Evolutionary conservation across 2,888 invertebrate species (phyloP).

Genomic region (Lasioglossum morio): DNA sequence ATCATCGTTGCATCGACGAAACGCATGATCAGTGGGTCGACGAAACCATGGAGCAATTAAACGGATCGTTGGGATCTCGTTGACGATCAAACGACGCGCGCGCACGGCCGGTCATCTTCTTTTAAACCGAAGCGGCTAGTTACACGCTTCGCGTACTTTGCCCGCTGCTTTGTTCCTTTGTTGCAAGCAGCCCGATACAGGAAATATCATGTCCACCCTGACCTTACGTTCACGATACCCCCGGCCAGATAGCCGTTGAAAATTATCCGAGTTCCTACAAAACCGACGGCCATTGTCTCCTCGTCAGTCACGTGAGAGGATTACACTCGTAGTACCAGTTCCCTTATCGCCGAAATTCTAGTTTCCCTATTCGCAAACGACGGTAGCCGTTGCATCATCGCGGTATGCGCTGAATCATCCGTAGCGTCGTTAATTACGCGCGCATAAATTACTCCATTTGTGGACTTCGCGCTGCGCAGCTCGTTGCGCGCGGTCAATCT

Average conservation of each 20-base stretch:
- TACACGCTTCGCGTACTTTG: conserved; percentile 56
- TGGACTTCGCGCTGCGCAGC: background rate
- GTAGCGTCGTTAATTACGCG: background rate
- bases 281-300: conserved; percentile 39
- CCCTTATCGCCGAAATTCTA: background rate
- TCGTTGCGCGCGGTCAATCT: too few relatives aligned
- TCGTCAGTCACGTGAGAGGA: background rate
- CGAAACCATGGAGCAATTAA: conserved; percentile 30
- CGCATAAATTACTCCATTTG: background rate
- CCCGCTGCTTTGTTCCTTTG: conserved; percentile 63
- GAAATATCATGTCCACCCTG: conserved; percentile 67
- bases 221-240: conserved; percentile 58
- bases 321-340: background rate
- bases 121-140: conserved; percentile 34
- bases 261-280: conserved; percentile 44
- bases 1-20: background rate
- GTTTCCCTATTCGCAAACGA: background rate
- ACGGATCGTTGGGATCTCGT: conserved; percentile 31
- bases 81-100: conserved; percentile 44
- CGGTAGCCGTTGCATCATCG: background rate
- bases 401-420: background rate
- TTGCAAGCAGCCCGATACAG: conserved; percentile 51
- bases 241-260: conserved; percentile 35
- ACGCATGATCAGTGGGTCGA: background rate
- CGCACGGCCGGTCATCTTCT: conserved; percentile 29